Percentiles rank a stretch among this genome's conserved stretches.
These are phyloP conservation scores for Odiellus spinosus DNA, from an alignment of 2,888 invertebrate genomes.

Conservation along the genomic window DNA sequence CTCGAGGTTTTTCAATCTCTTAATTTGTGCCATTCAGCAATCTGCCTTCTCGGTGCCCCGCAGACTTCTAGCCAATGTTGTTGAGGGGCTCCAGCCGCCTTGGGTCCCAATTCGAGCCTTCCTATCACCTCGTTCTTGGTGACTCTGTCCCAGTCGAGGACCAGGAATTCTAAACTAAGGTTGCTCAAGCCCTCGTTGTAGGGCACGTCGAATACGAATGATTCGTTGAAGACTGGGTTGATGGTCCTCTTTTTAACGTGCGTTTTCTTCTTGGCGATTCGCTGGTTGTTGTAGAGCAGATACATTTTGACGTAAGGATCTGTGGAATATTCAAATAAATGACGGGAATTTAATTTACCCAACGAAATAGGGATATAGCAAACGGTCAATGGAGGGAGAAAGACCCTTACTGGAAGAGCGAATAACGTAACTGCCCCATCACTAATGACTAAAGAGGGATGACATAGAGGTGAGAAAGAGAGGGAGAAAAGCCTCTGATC, in stretches of 20 bases:
- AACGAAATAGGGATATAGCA: no score
- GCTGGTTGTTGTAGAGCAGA: constrained; percentile 87
- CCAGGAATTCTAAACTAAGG: constrained; percentile 68
- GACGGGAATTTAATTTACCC: no score
- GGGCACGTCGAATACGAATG: constrained; percentile 93
- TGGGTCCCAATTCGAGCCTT: constrained; percentile 69
- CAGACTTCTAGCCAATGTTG: constrained; percentile 97
- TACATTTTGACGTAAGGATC: constrained; percentile 98
- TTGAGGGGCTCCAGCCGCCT: constrained; percentile 51
- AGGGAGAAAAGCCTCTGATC: no score
- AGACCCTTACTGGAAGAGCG: no score
- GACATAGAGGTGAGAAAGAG: no score
- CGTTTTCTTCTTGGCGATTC: constrained; percentile 97
- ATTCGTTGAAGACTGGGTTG: constrained; percentile 97
- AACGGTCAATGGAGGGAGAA: no score
- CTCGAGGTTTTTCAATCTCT: constrained; percentile 44
- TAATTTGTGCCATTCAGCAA: constrained; percentile 98
- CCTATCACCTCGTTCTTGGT: constrained; percentile 99
- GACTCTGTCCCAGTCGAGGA: constrained; percentile 93
- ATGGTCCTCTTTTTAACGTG: constrained; percentile 95
- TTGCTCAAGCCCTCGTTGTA: constrained; percentile 58
- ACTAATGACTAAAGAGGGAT: not conserved
- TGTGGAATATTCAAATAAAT: constrained; percentile 23
- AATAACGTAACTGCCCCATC: no score
- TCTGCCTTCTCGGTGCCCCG: constrained; percentile 89